Conservation (phyloP, 2,888 invertebrate species). For the Argyresthia goedartella region DNA sequence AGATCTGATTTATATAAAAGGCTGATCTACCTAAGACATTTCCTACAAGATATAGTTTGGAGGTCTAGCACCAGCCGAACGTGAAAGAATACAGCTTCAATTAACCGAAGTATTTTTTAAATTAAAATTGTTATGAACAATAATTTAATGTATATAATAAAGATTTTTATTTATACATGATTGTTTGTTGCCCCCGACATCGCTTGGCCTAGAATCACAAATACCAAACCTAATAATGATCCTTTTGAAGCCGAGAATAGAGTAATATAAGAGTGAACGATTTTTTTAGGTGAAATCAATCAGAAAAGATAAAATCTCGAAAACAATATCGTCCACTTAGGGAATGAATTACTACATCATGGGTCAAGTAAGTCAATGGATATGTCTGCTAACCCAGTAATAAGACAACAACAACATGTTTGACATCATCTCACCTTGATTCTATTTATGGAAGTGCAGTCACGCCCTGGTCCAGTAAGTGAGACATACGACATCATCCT, state of each 20-base stretch:
- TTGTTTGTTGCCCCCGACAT: neutral
- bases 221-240: no score
- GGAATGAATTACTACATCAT: neutral
- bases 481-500: conserved; percentile 8
- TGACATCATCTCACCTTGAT: conserved; percentile 42
- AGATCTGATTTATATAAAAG: conserved; percentile 56
- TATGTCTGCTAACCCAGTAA: neutral
- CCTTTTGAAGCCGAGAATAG: no score
- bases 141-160: conserved; percentile 69
- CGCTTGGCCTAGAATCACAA: no score
- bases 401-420: conserved; percentile 4
- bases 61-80: conserved; percentile 33
- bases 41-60: conserved; percentile 36
- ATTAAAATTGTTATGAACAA: conserved; percentile 48
- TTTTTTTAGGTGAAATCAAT: no score
- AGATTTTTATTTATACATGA: conserved; percentile 56
- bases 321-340: neutral
- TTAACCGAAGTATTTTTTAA: conserved; percentile 54
- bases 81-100: conserved; percentile 46
- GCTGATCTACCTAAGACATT: conserved; percentile 48
- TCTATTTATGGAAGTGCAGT: conserved; percentile 57
- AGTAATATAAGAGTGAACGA: no score
- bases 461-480: conserved; percentile 22
- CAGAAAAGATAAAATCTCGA: no score
- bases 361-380: neutral